These are phyloP conservation scores for Octonoba sinensis DNA, from an alignment of 2,888 invertebrate genomes.

Conservation along the genomic window DNA sequence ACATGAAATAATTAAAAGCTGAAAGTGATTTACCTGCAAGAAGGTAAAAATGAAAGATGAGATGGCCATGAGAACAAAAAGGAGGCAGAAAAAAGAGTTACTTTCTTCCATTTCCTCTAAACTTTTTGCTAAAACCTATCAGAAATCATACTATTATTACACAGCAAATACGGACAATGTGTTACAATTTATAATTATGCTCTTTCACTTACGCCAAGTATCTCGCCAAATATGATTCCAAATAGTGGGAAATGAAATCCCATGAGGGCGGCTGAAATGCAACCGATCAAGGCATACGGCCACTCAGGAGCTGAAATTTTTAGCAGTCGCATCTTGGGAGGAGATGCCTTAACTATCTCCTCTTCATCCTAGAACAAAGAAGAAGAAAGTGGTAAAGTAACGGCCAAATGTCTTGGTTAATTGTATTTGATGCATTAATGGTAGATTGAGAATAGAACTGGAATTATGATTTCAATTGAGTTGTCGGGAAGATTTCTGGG, in stretches of 20 bases:
- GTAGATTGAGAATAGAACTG: not conserved
- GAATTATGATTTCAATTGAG: too few relatives aligned
- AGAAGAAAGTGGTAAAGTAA: not conserved
- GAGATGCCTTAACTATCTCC: constrained; percentile 24
- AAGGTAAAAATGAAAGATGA: constrained; percentile 79
- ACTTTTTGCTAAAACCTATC: constrained; percentile 75
- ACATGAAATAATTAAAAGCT: constrained; percentile 3
- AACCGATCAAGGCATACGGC: constrained; percentile 77
- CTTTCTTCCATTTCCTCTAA: constrained; percentile 74
- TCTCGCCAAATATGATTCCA: constrained; percentile 81
- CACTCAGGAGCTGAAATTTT: constrained; percentile 79
- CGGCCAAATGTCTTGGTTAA: too few relatives aligned
- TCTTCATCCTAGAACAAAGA: constrained; percentile 1
- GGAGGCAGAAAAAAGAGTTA: constrained; percentile 77
- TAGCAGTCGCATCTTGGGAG: constrained; percentile 74
- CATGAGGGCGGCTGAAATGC: constrained; percentile 77
- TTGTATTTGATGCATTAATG: too few relatives aligned
- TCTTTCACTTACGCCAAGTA: constrained; percentile 74
- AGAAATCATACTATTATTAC: constrained; percentile 18
- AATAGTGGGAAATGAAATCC: constrained; percentile 82
- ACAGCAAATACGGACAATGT: not conserved
- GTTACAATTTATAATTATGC: too few relatives aligned
- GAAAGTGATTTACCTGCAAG: constrained; percentile 74
- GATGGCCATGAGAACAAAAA: constrained; percentile 79
- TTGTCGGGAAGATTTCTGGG: too few relatives aligned